Conservation (phyloP, 1,140 invertebrate species). For the Macrosteles quadrilineatus region DNA sequence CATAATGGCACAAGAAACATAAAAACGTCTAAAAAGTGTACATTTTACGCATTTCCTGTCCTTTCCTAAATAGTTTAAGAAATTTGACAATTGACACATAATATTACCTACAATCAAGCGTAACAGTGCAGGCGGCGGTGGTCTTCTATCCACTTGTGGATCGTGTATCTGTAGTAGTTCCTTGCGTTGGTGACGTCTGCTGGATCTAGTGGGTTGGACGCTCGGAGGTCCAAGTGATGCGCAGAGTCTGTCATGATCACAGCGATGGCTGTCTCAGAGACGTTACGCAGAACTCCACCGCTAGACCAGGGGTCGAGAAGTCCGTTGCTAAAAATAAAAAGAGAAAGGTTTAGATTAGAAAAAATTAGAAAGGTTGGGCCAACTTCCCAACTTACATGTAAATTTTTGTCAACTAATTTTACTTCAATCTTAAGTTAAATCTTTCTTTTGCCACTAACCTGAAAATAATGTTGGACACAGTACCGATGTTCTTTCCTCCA, state of each 20-base stretch:
- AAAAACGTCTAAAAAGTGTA: too few species aligned
- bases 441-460: slow-evolving; percentile 52
- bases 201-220: slow-evolving; percentile 69
- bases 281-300: slow-evolving; percentile 78
- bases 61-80: too few species aligned
- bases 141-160: slow-evolving; percentile 66
- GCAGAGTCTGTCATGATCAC: slow-evolving; percentile 86
- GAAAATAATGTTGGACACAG: slow-evolving; percentile 83
- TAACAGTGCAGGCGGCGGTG: too few species aligned
- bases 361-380: too few species aligned
- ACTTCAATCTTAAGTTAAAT: too few species aligned
- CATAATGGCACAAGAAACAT: too few species aligned
- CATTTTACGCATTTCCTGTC: too few species aligned
- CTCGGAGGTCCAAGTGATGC: slow-evolving; percentile 89
- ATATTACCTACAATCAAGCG: too few species aligned
- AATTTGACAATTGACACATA: too few species aligned
- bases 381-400: too few species aligned
- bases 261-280: slow-evolving; percentile 66
- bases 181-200: slow-evolving; percentile 67
- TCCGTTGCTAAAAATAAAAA: slow-evolving; percentile 82
- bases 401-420: too few species aligned
- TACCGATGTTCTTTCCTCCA: slow-evolving; percentile 71
- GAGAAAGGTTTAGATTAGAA: too few species aligned
- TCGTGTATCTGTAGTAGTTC: slow-evolving; percentile 63
- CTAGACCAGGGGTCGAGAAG: slow-evolving; percentile 90